Conservation (phyloP, 2,797 vertebrate genomes). For the Rachycentron canadum region DNA sequence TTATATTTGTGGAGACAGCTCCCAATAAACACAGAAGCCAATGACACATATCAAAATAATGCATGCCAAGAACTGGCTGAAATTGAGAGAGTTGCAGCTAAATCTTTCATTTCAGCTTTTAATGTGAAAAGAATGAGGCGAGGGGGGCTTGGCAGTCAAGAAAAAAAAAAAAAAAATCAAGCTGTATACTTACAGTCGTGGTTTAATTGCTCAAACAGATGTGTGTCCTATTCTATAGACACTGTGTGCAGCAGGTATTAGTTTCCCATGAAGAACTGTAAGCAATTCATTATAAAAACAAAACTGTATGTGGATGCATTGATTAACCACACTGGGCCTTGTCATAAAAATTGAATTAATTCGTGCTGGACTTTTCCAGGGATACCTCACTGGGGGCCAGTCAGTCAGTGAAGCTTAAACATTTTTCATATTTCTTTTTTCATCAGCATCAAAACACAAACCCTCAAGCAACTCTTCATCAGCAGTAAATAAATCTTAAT, state of each 20-base stretch:
- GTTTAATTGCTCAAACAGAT: slow-evolving; percentile 42
- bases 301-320: slow-evolving; percentile 38
- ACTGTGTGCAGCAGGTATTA: slow-evolving; percentile 7
- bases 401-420: slow-evolving; percentile 49
- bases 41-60: slow-evolving; percentile 78
- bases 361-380: slow-evolving; percentile 30
- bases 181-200: slow-evolving; percentile 11
- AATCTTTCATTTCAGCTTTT: slow-evolving; percentile 60
- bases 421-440: slow-evolving; percentile 58
- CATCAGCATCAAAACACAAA: slow-evolving; percentile 62
- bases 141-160: slow-evolving; percentile 5
- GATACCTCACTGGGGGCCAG: slow-evolving; percentile 32
- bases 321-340: slow-evolving; percentile 41
- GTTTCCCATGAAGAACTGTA: slow-evolving; percentile 25
- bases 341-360: slow-evolving; percentile 49
- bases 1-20: slow-evolving; percentile 74
- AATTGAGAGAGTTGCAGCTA: slow-evolving; percentile 64
- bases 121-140: slow-evolving; percentile 64
- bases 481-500: slow-evolving; percentile 64
- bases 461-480: slow-evolving; percentile 49
- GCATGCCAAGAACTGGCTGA: slow-evolving; percentile 60
- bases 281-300: slow-evolving; percentile 37
- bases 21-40: slow-evolving; percentile 79
- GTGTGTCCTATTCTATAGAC: slow-evolving; percentile 22
- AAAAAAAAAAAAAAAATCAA: slow-evolving; percentile 35